These are phyloP conservation scores for Agriopis marginaria DNA, from an alignment of 2,888 invertebrate species.

Conservation along the genomic window DNA sequence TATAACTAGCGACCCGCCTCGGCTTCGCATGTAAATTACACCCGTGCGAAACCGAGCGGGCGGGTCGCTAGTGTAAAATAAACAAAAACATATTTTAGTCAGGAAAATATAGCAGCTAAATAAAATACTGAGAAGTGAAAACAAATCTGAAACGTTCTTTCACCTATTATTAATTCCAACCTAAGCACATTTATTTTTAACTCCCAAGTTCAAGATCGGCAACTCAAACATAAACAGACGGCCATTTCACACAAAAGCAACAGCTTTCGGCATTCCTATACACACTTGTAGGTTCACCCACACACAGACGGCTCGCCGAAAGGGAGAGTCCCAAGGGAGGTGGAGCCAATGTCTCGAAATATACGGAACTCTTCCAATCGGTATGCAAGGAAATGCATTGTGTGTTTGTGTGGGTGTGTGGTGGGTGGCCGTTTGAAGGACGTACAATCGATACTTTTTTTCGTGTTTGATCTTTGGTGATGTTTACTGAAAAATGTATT, in stretches of 20 bases:
- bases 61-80: no score
- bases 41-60: no score
- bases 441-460: constrained; percentile 60
- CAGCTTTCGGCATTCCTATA: constrained; percentile 48
- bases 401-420: constrained; percentile 51
- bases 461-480: constrained; percentile 36
- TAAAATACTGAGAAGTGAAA: not conserved
- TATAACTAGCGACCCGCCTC: no score
- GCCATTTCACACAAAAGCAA: constrained; percentile 60
- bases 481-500: constrained; percentile 36
- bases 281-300: constrained; percentile 51
- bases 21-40: no score
- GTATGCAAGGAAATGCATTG: constrained; percentile 83
- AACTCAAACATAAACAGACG: constrained; percentile 70
- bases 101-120: no score
- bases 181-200: constrained; percentile 46
- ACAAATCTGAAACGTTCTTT: not conserved
- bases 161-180: constrained; percentile 16
- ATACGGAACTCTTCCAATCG: constrained; percentile 79
- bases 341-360: constrained; percentile 83
- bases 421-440: constrained; percentile 66
- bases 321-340: constrained; percentile 85
- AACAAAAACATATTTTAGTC: no score
- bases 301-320: constrained; percentile 59
- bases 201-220: constrained; percentile 70